phyloP scores from a whole-genome alignment of 2,888 invertebrate species.

The Sussaba pulchella region DNA sequence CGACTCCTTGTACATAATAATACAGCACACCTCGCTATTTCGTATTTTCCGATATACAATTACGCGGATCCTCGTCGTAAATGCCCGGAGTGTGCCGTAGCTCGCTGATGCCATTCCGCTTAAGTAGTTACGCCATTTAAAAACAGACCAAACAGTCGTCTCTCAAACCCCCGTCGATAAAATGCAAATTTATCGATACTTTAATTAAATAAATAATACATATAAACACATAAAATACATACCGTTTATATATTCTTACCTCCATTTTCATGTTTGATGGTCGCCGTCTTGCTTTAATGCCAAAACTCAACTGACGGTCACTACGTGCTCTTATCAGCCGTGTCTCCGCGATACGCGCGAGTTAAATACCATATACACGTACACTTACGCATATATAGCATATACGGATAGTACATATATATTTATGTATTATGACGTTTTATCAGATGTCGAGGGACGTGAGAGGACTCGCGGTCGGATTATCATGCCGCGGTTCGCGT shows the following conservation, averaged over 20 bases:
- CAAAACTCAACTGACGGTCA: constrained; percentile 59
- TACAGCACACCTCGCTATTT: too few species aligned
- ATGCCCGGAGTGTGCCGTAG: too few species aligned
- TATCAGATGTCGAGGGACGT: constrained; percentile 70
- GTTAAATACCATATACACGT: constrained; percentile 56
- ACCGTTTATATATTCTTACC: constrained; percentile 69
- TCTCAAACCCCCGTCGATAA: too few species aligned
- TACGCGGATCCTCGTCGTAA: too few species aligned
- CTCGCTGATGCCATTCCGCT: too few species aligned
- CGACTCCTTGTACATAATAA: too few species aligned
- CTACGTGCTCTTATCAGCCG: constrained; percentile 67
- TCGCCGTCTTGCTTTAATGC: constrained; percentile 54
- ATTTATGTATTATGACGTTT: constrained; percentile 52
- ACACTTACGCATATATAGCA: constrained; percentile 11
- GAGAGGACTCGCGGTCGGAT: constrained; percentile 40
- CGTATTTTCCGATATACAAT: too few species aligned
- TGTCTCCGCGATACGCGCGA: constrained; percentile 64
- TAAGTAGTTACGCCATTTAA: too few species aligned
- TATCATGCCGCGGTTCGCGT: constrained; percentile 38
- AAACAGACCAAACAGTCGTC: too few species aligned
- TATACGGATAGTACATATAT: constrained; percentile 14
- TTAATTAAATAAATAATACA: too few species aligned
- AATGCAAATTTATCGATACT: too few species aligned
- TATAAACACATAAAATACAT: too few species aligned
- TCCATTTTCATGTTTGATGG: constrained; percentile 78